These are phyloP conservation scores for Drosophila eugracilis DNA, from an alignment of 1,140 invertebrate species.

Conservation along the genomic window DNA sequence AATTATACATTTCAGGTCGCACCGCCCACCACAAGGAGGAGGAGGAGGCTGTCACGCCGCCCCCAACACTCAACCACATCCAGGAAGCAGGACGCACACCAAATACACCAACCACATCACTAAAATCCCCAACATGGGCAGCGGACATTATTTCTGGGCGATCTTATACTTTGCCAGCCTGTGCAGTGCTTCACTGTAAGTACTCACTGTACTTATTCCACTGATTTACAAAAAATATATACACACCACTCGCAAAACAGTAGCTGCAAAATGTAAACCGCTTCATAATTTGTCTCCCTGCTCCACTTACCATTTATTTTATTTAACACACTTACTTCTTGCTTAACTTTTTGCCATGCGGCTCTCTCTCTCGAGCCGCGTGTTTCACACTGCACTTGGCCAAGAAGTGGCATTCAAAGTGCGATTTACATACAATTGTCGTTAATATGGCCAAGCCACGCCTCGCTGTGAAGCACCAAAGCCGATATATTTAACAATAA, in stretches of 20 bases:
- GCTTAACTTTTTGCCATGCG: slow-evolving; percentile 34
- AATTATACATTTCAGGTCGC: slow-evolving; percentile 13
- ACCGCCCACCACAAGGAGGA: slow-evolving; percentile 14
- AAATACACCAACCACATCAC: slow-evolving; percentile 9
- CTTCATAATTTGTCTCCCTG: slow-evolving; percentile 41
- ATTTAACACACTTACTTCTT: slow-evolving; percentile 18
- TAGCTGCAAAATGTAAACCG: slow-evolving; percentile 56
- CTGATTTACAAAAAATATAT: slow-evolving; percentile 7
- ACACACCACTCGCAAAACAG: slow-evolving; percentile 39
- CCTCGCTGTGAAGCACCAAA: slow-evolving; percentile 7
- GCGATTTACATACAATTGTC: slow-evolving; percentile 76
- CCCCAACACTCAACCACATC: too few species aligned
- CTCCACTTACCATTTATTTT: slow-evolving; percentile 27
- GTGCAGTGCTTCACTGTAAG: slow-evolving; percentile 85
- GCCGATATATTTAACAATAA: slow-evolving; percentile 4
- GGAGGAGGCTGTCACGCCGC: slow-evolving; percentile 24
- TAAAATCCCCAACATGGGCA: slow-evolving; percentile 71
- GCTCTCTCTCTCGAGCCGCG: slow-evolving; percentile 39
- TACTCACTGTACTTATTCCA: slow-evolving; percentile 31
- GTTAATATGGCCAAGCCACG: slow-evolving; percentile 61
- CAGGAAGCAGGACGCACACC: slow-evolving; percentile 21
- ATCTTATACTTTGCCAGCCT: slow-evolving; percentile 84
- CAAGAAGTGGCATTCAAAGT: slow-evolving; percentile 44
- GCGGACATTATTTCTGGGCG: slow-evolving; percentile 84
- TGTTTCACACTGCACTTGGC: slow-evolving; percentile 58